Percentiles rank a stretch among this genome's conserved stretches.
Evolutionary conservation across 2,113 vertebrate genomes (phyloP).

Genomic region (Macquaria ambigua): DNA sequence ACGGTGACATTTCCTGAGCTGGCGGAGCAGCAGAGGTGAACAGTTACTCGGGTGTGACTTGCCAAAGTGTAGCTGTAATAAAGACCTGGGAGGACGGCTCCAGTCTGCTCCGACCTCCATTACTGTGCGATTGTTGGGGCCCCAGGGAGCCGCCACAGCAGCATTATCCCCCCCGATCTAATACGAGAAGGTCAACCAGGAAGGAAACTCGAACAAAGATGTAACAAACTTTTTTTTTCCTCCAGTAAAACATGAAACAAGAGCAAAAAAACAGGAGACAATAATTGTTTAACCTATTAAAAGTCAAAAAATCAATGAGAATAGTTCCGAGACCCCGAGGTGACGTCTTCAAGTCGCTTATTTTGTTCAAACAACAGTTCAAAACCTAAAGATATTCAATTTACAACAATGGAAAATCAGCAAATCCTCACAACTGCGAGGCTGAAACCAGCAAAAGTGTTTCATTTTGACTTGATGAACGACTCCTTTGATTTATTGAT

Average conservation of each 20-base stretch:
- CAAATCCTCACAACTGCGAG: too few relatives aligned
- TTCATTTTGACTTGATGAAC: too few relatives aligned
- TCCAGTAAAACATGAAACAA: not conserved
- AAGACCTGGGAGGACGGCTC: constrained; percentile 47
- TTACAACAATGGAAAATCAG: not conserved
- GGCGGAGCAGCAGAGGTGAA: constrained; percentile 55
- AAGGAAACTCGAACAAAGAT: constrained; percentile 26
- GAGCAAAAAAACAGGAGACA: too few relatives aligned
- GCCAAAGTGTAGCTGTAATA: constrained; percentile 36
- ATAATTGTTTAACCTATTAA: too few relatives aligned
- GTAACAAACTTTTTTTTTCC: not conserved
- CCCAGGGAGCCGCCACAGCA: not conserved
- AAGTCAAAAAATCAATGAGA: not conserved
- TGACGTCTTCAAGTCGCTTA: not conserved
- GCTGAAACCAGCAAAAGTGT: not conserved
- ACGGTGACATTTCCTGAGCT: constrained; percentile 57
- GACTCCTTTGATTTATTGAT: too few relatives aligned
- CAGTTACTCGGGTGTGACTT: constrained; percentile 46
- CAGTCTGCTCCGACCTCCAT: constrained; percentile 43
- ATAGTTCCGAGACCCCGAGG: too few relatives aligned
- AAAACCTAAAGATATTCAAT: not conserved
- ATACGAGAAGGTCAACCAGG: constrained; percentile 46
- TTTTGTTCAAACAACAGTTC: not conserved
- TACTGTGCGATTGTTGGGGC: not conserved
- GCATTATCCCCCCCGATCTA: not conserved